Percentiles rank a stretch among this genome's conserved stretches.
phyloP scores from a whole-genome alignment of 2,888 invertebrate genomes.

The Coelogynopora nodosa region DNA sequence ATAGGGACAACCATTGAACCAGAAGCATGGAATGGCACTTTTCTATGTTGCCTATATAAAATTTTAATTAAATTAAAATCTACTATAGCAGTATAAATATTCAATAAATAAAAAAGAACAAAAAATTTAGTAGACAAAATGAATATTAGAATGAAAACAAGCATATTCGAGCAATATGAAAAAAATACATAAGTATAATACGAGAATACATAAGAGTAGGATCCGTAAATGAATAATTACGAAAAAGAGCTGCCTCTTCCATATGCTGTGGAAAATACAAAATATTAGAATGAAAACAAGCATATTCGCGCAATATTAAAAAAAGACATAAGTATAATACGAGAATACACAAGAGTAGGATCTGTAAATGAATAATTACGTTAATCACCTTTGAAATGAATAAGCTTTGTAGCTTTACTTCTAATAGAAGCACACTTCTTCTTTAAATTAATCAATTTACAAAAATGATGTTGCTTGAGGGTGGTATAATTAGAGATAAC shows the following conservation, averaged over 20 bases:
- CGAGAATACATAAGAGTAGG: no score
- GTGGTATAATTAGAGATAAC: neutral
- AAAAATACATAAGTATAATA: no score
- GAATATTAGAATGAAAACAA: neutral
- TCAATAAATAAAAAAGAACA: no score
- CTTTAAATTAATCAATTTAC: conserved; percentile 16
- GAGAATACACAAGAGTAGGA: no score
- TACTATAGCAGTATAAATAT: neutral
- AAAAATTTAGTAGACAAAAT: no score
- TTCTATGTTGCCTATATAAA: neutral
- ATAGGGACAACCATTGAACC: neutral
- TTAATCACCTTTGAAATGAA: conserved; percentile 10
- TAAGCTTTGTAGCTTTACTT: conserved; percentile 27
- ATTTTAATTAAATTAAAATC: neutral
- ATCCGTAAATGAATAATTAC: no score
- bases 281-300: neutral
- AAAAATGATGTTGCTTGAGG: conserved; percentile 19
- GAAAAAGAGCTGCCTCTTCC: no score
- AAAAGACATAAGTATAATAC: no score
- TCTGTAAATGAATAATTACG: no score
- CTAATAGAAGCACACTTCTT: neutral
- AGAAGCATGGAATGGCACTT: neutral
- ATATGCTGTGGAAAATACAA: no score
- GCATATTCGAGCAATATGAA: neutral
- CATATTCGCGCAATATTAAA: neutral